phyloP scores from a whole-genome alignment of 2,797 vertebrate species.

The Myiothlypis chrysogaster region DNA sequence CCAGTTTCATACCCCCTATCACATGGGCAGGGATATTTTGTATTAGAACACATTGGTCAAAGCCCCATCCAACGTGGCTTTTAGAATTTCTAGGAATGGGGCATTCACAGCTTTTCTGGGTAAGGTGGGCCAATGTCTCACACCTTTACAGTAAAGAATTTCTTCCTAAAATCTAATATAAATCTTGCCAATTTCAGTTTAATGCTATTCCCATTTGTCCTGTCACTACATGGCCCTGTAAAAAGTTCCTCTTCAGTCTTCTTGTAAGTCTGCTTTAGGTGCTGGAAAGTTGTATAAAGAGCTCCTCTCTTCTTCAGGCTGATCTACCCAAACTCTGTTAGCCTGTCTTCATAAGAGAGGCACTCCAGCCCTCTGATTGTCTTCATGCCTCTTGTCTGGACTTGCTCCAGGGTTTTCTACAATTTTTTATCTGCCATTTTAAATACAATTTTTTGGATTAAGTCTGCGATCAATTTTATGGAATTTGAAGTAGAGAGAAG shows the following conservation, averaged over 20 bases:
- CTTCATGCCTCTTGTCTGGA: background rate
- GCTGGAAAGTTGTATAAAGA: background rate
- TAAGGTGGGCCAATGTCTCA: background rate
- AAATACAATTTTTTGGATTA: background rate
- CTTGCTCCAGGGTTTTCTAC: rapidly evolving
- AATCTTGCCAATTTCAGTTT: background rate
- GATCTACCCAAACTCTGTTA: background rate
- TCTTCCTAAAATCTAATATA: background rate
- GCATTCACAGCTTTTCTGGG: background rate
- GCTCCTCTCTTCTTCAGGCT: background rate
- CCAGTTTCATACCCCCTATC: background rate
- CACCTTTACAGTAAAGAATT: background rate
- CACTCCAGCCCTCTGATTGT: background rate
- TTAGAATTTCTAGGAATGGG: background rate
- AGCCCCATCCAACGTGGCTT: background rate
- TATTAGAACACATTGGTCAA: background rate
- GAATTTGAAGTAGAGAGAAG: background rate
- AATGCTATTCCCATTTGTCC: background rate
- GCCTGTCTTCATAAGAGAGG: background rate
- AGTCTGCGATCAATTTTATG: background rate
- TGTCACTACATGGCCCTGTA: background rate
- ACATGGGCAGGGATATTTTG: background rate
- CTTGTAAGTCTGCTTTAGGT: background rate
- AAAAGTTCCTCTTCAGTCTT: background rate
- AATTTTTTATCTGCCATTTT: background rate